phyloP scores from a whole-genome alignment of 2,888 invertebrate species.

The Spodoptera littoralis region DNA sequence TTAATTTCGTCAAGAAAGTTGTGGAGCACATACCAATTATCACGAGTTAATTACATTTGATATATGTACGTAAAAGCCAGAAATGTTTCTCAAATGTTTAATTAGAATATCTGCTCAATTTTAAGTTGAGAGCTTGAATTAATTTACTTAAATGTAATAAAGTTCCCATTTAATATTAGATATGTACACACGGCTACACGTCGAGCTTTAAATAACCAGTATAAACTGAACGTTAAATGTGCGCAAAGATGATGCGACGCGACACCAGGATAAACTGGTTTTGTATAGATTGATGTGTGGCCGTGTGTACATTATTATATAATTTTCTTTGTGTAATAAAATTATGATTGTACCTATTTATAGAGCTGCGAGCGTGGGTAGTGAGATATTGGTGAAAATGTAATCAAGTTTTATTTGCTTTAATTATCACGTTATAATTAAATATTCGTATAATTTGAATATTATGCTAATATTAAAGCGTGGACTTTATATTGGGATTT shows the following conservation, averaged over 20 bases:
- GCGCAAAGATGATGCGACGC: too few species aligned
- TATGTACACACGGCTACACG: too few species aligned
- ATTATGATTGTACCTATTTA: background rate
- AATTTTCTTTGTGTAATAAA: background rate
- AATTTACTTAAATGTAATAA: constrained; percentile 12
- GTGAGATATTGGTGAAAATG: background rate
- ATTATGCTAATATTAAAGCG: too few species aligned
- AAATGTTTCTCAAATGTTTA: constrained; percentile 17
- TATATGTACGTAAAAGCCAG: constrained; percentile 23
- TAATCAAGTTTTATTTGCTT: constrained; percentile 1
- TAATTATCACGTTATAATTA: too few species aligned
- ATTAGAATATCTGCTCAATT: constrained; percentile 27
- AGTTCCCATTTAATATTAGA: constrained; percentile 24
- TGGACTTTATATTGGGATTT: too few species aligned
- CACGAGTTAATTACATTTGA: constrained; percentile 25
- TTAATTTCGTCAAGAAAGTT: constrained; percentile 21
- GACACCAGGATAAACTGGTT: too few species aligned
- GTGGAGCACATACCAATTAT: constrained; percentile 31
- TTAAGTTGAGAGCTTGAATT: constrained; percentile 5
- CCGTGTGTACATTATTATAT: too few species aligned
- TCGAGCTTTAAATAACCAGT: too few species aligned
- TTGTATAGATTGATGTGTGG: too few species aligned
- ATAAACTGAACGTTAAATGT: too few species aligned
- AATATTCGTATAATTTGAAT: too few species aligned
- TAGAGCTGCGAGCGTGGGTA: too few species aligned